Evolutionary conservation across 1,140 invertebrate genomes (phyloP), one percentile per base, ranked within the genome.

Genomic region (Acromyrmex charruanus): DNA sequence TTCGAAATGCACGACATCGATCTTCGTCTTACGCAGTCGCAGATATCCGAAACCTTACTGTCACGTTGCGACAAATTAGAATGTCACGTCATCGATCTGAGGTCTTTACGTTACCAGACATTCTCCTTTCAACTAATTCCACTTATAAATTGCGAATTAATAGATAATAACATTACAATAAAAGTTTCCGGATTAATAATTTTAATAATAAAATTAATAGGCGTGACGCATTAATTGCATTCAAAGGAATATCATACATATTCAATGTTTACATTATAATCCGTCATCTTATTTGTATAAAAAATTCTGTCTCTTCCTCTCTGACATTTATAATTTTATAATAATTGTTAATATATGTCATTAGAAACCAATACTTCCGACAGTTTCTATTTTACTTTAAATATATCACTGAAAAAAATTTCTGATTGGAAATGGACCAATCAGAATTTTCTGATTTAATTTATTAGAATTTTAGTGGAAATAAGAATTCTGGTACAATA

Each of bases 41-140:
- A 84, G 55, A 84, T 84, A 84, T 63, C 55, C 28, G 80, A 84
- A 84, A 75, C 69, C 80, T 84, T 84, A 84, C 55, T 58, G 66
- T 44, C 49, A 58, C 39, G 25, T 63, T 84, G 69, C 69, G 35
- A 74, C 80, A 71, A 74, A 82, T 82, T 82, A 63, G 80, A 74
- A 82, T 61, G 69, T 61, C 80, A 58, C 39, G 44, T 84, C 69
- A 63, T 84, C 55, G 69, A 10, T 7, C 14, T 7, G 65, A 44
- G 21, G 39, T 82, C 69, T 74, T 75, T 84, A 28, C 21, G 3
- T 28, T n/a, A 55, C 21, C 14, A 55, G 49, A 59, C 9, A 10
- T 49, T 1, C 14, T 25, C 12, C n/a, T 82, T 35, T 44, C 51
- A 59, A 44, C 5, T 80, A 53, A 25, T 31, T 21, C n/a, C 14